Percentiles rank a stretch among this genome's conserved stretches.
phyloP scores from a whole-genome alignment of 2,797 vertebrate genomes.

The Leptodactylus fallax region DNA sequence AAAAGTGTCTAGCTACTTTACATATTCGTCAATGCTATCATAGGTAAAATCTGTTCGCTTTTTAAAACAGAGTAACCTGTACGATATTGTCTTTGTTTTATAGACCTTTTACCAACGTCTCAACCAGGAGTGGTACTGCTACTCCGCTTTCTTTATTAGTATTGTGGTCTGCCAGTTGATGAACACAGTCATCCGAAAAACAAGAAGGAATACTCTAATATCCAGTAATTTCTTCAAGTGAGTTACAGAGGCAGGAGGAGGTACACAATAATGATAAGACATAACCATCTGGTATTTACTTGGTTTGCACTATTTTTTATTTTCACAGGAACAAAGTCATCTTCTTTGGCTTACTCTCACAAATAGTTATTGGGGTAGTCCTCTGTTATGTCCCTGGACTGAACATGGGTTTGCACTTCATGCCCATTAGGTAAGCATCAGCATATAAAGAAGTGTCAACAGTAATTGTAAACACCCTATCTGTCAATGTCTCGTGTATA shows the following conservation, averaged over 20 bases:
- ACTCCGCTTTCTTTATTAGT: slow-evolving; percentile 48
- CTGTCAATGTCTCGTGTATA: too few relatives aligned
- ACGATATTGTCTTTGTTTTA: background rate
- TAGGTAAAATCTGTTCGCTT: background rate
- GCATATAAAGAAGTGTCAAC: background rate
- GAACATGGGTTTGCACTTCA: slow-evolving; percentile 49
- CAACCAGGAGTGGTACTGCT: slow-evolving; percentile 48
- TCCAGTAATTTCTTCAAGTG: slow-evolving; percentile 46
- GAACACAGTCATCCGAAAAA: slow-evolving; percentile 43
- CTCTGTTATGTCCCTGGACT: slow-evolving; percentile 50
- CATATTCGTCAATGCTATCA: background rate
- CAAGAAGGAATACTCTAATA: slow-evolving; percentile 37
- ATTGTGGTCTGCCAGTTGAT: slow-evolving; percentile 58
- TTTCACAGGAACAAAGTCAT: slow-evolving; percentile 55
- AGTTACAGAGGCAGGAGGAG: background rate
- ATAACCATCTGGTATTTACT: background rate
- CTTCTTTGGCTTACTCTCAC: slow-evolving; percentile 47
- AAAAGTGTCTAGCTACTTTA: background rate
- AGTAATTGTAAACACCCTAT: background rate
- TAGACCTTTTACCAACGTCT: slow-evolving; percentile 49
- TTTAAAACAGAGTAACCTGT: background rate
- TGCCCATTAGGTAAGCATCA: slow-evolving; percentile 45
- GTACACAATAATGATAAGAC: background rate
- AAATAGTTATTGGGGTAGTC: slow-evolving; percentile 26
- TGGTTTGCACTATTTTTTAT: background rate